These are phyloP conservation scores for Mastomys coucha DNA, from an alignment of 2,113 vertebrate species.

Conservation along the genomic window DNA sequence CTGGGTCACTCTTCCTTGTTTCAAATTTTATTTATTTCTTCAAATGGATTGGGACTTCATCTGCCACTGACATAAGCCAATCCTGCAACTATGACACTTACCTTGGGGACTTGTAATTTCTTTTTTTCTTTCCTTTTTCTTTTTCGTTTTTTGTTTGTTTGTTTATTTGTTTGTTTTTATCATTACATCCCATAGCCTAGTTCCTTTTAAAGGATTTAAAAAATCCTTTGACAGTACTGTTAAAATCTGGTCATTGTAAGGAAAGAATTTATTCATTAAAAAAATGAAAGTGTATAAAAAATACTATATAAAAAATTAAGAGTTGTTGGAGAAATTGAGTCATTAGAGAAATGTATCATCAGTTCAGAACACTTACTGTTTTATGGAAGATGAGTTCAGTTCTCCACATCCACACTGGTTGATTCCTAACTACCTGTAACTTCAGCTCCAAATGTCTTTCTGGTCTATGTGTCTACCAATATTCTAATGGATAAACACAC, in stretches of 20 bases:
- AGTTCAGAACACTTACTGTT: background rate
- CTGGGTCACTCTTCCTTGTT: background rate
- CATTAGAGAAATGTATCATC: background rate
- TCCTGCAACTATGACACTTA: background rate
- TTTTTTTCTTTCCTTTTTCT: background rate
- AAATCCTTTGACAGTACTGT: no score
- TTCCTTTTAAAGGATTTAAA: background rate
- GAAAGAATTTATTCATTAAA: background rate
- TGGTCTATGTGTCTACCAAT: background rate
- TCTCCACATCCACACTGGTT: background rate
- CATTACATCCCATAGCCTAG: background rate
- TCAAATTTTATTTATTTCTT: background rate
- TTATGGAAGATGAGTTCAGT: background rate
- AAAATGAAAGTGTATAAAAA: background rate
- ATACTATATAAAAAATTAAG: background rate
- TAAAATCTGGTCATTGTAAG: background rate
- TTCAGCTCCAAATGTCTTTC: background rate
- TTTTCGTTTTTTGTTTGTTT: background rate
- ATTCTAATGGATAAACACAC: background rate
- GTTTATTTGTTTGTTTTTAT: no score
- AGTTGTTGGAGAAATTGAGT: background rate
- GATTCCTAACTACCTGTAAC: background rate
- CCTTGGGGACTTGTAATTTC: background rate
- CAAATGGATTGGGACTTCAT: background rate
- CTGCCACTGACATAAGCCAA: background rate